These are phyloP conservation scores for Pseudococcus longispinus DNA, from an alignment of 2,888 invertebrate genomes.

Conservation along the genomic window DNA sequence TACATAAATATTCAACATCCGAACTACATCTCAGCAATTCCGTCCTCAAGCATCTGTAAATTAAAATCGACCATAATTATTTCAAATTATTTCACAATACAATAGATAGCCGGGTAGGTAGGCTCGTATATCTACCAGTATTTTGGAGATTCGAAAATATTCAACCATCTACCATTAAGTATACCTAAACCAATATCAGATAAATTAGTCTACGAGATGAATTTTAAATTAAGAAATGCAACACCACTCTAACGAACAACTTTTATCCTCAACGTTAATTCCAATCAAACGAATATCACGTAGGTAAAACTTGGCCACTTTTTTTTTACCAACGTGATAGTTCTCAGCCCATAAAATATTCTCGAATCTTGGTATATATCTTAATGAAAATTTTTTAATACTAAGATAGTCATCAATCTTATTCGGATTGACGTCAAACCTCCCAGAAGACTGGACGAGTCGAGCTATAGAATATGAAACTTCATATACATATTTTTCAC, in stretches of 20 bases:
- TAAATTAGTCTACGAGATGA: constrained; percentile 18
- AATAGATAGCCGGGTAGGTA: background rate
- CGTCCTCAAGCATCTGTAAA: constrained; percentile 76
- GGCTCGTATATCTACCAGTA: background rate
- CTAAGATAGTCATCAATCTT: constrained; percentile 18
- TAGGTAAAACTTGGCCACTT: background rate
- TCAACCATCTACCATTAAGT: background rate
- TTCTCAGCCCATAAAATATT: background rate
- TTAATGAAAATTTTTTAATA: background rate
- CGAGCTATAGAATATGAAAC: background rate
- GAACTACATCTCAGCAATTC: constrained; percentile 86
- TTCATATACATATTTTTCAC: background rate
- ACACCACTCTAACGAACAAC: background rate
- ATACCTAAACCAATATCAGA: background rate
- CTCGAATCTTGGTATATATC: background rate
- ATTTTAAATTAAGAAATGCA: background rate
- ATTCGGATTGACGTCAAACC: constrained; percentile 3
- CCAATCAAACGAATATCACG: background rate
- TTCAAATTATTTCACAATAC: constrained; percentile 4
- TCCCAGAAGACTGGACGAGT: background rate
- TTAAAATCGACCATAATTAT: constrained; percentile 8
- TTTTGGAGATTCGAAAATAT: background rate
- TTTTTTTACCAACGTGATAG: background rate
- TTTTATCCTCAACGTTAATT: background rate
- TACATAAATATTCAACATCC: constrained; percentile 94